These are phyloP conservation scores for Plebejus melissa DNA, from an alignment of 2,888 invertebrate genomes.

Conservation along the genomic window DNA sequence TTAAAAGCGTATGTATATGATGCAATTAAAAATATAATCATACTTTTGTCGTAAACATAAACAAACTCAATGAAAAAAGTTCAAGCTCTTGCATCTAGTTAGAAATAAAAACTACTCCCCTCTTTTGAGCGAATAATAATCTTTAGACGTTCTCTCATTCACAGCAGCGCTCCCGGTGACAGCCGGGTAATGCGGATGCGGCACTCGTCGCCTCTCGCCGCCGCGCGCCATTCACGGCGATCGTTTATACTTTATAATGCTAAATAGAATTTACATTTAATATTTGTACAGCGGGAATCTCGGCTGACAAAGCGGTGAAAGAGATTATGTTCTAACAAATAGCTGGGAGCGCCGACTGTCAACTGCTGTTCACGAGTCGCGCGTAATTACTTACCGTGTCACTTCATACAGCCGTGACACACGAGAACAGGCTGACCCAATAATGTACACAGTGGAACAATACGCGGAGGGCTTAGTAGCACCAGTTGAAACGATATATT, in stretches of 20 bases:
- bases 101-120: background rate
- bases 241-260: constrained; percentile 4
- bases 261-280: constrained; percentile 11
- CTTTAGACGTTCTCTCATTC: constrained; percentile 9
- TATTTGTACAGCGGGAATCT: background rate
- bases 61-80: background rate
- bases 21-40: background rate
- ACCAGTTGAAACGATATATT: too few species aligned
- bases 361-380: background rate
- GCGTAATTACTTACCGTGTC: background rate
- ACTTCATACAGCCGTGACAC: background rate
- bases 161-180: background rate
- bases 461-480: too few species aligned
- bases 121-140: background rate
- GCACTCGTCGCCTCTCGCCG: background rate
- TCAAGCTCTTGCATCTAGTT: background rate
- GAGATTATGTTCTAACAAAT: background rate
- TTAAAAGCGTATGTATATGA: background rate
- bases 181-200: background rate
- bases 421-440: background rate
- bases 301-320: background rate
- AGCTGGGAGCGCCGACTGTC: background rate
- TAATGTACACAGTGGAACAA: background rate
- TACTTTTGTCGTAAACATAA: background rate
- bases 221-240: background rate